Percentiles rank a stretch among this genome's conserved stretches.
phyloP scores from a whole-genome alignment of 92 coral and sea anemone genomes.

The Hydrozoanthus gracilis region DNA sequence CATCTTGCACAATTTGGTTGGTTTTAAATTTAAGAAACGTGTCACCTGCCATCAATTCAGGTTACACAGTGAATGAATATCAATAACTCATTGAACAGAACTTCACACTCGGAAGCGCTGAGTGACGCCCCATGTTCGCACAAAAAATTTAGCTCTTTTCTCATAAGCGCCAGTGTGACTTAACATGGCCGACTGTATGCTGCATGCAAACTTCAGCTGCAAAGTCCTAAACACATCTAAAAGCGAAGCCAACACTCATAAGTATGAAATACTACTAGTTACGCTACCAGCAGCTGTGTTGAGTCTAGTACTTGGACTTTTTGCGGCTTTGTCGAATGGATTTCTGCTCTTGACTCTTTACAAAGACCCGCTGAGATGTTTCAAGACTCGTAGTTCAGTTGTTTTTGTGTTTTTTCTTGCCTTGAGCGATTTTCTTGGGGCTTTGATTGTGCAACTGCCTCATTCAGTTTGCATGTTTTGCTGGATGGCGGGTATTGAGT shows the following conservation, averaged over 20 bases:
- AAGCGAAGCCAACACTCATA: not conserved
- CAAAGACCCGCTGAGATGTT: slow-evolving; percentile 72
- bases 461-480: slow-evolving; percentile 62
- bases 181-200: not conserved
- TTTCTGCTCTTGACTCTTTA: slow-evolving; percentile 67
- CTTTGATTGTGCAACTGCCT: slow-evolving; percentile 56
- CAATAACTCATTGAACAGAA: slow-evolving; percentile 6
- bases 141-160: not conserved
- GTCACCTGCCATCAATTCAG: no score
- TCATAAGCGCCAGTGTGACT: slow-evolving; percentile 1
- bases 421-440: slow-evolving; percentile 68
- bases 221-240: not conserved
- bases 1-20: no score
- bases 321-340: slow-evolving; percentile 64
- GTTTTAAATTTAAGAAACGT: no score
- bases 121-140: not conserved
- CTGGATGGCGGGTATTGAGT: slow-evolving; percentile 19
- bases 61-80: not conserved
- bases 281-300: slow-evolving; percentile 60
- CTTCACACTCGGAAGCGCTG: slow-evolving; percentile 4
- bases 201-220: not conserved
- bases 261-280: slow-evolving; percentile 6
- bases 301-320: slow-evolving; percentile 62
- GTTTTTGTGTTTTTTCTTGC: slow-evolving; percentile 67
- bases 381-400: slow-evolving; percentile 62